A percentile compares a stretch with the other conserved stretches of the same genome.
Evolutionary conservation across 2,888 invertebrate species (phyloP).

Genomic region (Disparrhopalites patrizii): DNA sequence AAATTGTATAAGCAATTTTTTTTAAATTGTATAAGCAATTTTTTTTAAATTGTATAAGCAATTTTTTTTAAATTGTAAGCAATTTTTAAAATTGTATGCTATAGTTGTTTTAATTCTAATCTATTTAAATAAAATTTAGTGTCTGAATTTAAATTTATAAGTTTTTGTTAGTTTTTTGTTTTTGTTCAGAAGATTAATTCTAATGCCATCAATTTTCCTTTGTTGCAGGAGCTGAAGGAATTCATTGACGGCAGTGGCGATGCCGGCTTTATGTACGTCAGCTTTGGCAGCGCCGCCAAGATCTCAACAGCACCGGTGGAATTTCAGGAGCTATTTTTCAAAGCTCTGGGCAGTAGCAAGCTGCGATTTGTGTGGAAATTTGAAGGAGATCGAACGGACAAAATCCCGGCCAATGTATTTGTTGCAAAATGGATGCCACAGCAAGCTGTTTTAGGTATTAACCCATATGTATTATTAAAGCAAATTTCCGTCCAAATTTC

Average conservation of each 20-base stretch:
- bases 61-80: no score
- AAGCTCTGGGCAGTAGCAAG: constrained; percentile 21
- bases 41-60: no score
- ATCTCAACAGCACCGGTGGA: constrained; percentile 33
- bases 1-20: no score
- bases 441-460: constrained; percentile 36
- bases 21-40: no score
- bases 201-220: no score
- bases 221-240: constrained; percentile 35
- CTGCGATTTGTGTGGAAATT: constrained; percentile 37
- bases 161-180: no score
- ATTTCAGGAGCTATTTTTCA: constrained; percentile 24
- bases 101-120: no score
- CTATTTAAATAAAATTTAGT: no score
- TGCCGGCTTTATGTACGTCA: constrained; percentile 42
- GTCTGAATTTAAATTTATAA: no score
- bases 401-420: constrained; percentile 34
- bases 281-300: constrained; percentile 43
- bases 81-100: no score
- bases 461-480: background rate
- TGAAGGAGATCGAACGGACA: constrained; percentile 31
- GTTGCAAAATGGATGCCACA: constrained; percentile 38
- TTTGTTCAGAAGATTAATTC: no score
- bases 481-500: background rate
- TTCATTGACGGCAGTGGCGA: constrained; percentile 36